Conservation (phyloP, 2,888 invertebrate genomes). For the Baccha elongata region DNA sequence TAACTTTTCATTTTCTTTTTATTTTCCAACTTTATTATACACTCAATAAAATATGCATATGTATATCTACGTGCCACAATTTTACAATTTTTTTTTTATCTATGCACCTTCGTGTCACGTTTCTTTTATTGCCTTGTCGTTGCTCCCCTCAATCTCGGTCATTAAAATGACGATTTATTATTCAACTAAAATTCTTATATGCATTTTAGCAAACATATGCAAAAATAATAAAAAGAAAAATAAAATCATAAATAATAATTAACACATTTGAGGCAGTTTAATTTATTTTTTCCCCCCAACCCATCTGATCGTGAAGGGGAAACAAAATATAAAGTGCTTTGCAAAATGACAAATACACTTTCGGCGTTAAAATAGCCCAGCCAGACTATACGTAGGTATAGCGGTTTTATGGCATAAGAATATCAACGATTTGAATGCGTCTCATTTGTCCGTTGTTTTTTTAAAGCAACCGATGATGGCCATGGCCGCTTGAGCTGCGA, state of each 20-base stretch:
- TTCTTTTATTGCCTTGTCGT: slow-evolving; percentile 20
- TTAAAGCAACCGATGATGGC: slow-evolving; percentile 20
- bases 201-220: slow-evolving; percentile 19
- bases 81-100: slow-evolving; percentile 43
- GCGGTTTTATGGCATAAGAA: slow-evolving; percentile 7
- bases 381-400: slow-evolving; percentile 2
- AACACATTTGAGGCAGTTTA: slow-evolving; percentile 62
- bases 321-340: not conserved
- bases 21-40: slow-evolving; percentile 35
- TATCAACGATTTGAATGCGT: slow-evolving; percentile 9
- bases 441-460: not conserved
- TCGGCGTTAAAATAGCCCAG: slow-evolving; percentile 20
- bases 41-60: slow-evolving; percentile 50
- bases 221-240: slow-evolving; percentile 49
- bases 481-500: slow-evolving; percentile 50
- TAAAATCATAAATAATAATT: slow-evolving; percentile 68
- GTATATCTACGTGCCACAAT: slow-evolving; percentile 67
- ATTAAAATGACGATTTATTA: slow-evolving; percentile 10
- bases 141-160: not conserved
- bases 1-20: slow-evolving; percentile 9
- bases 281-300: not conserved
- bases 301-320: not conserved
- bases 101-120: slow-evolving; percentile 60
- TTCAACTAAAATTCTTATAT: slow-evolving; percentile 10
- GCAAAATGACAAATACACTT: not conserved